Evolutionary conservation across 2,797 vertebrate genomes (phyloP).

Genomic region (Discoglossus pictus): DNA sequence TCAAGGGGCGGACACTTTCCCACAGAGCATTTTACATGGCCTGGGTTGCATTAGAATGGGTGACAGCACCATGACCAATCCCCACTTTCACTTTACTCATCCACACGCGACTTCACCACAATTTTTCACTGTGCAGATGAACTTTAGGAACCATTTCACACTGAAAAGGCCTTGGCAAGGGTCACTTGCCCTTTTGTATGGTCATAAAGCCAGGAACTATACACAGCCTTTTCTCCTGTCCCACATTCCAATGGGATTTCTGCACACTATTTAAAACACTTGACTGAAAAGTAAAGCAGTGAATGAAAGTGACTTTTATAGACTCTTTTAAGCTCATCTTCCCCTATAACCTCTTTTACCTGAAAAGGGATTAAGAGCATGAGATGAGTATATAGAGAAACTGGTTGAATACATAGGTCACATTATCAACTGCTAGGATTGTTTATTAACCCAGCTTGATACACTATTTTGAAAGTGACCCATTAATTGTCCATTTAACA

Average conservation of each 20-base stretch:
- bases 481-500: constrained; percentile 96
- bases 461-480: constrained; percentile 81
- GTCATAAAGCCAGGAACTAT: constrained; percentile 80
- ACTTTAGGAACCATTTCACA: constrained; percentile 79
- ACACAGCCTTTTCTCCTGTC: constrained; percentile 85
- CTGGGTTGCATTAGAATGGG: constrained; percentile 79
- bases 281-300: constrained; percentile 92
- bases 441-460: constrained; percentile 77
- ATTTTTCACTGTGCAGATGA: constrained; percentile 95
- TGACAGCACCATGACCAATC: constrained; percentile 89
- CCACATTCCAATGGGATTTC: constrained; percentile 82
- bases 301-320: constrained; percentile 98
- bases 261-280: constrained; percentile 84
- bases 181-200: constrained; percentile 85
- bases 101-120: constrained; percentile 94
- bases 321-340: constrained; percentile 92
- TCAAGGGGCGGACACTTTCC: constrained; percentile 94
- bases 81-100: constrained; percentile 88
- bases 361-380: constrained; percentile 77
- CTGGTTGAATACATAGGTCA: constrained; percentile 71
- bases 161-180: constrained; percentile 73
- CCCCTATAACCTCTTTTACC: constrained; percentile 77
- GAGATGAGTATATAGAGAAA: constrained; percentile 71
- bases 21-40: constrained; percentile 84
- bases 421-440: constrained; percentile 73